These are phyloP conservation scores for Hestina assimilis DNA, from an alignment of 1,140 invertebrate genomes.

Conservation along the genomic window DNA sequence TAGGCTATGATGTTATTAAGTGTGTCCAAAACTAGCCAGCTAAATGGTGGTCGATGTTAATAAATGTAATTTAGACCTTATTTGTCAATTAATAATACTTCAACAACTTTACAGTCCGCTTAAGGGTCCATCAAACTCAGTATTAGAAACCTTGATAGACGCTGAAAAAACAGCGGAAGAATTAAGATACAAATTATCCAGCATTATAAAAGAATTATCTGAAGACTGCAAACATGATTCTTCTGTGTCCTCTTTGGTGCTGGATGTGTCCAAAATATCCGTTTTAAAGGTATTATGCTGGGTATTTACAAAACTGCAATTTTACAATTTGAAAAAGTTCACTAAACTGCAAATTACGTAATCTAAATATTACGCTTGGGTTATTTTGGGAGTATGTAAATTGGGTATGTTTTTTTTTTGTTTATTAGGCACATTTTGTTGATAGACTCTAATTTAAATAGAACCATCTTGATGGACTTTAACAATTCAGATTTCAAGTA, in stretches of 20 bases:
- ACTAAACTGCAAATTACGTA: too few relatives aligned
- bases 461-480: too few relatives aligned
- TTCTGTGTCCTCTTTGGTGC: constrained; percentile 49
- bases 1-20: too few relatives aligned
- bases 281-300: constrained; percentile 49
- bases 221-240: constrained; percentile 53
- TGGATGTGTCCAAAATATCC: constrained; percentile 70
- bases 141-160: constrained; percentile 46
- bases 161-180: constrained; percentile 51
- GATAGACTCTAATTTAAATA: too few relatives aligned
- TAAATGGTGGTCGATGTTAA: too few relatives aligned
- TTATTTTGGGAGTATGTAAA: too few relatives aligned
- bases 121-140: constrained; percentile 31
- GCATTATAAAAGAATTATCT: constrained; percentile 40
- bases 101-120: constrained; percentile 55
- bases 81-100: not conserved
- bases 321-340: not conserved
- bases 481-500: too few relatives aligned
- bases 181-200: constrained; percentile 41
- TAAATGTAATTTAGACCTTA: too few relatives aligned
- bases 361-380: too few relatives aligned
- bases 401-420: too few relatives aligned
- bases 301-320: not conserved
- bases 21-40: too few relatives aligned
- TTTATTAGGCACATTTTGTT: too few relatives aligned